Evolutionary conservation across 2,888 invertebrate species (phyloP), one percentile per base, ranked within the genome.

Genomic region (Tribolium freemani): DNA sequence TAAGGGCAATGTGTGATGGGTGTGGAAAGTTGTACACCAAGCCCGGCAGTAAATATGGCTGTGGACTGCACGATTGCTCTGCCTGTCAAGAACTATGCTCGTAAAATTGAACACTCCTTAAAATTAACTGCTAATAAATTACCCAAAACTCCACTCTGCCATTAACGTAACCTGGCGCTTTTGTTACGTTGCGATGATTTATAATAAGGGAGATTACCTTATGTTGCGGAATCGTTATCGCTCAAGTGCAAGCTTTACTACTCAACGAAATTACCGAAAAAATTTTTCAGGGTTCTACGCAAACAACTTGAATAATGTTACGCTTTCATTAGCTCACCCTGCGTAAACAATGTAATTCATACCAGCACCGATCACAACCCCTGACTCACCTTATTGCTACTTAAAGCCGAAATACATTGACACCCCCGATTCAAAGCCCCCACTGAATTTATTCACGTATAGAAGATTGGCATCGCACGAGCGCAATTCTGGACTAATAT

Each of bases 51-150:
- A 81, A 81, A 81, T 81, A 81, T 80, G 79, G 79, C 78, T 75
- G 80, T 75, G 77, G 79, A 79, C 78, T 72, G 72, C 79, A 76
- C 77, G 72, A 78, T 75, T 74, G 76, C 75, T 68, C 64, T 44
- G 69, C 74, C 74, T 77, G 79, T 78, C 80, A 77, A 77, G 77
- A 78, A 78, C 75, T 78, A 78, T 76, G 80, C 80, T 82, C 83
- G 83, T 83, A 84, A 84, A 84, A 83, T 84, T 81, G 85, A 85
- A 84, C 85, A 84, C 85, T 84, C 84, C 84, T 84, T 83, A 83
- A 84, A 85, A 85, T 85, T 85, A 85, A 85, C 84, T 81, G 83
- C 80, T 84, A 83, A 85, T 85, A 85, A 85, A 85, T 85, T 84
- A 84, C 83, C 80, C 72, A 78, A 77, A 75, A 74, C 78, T 78